Conservation (phyloP, 2,113 vertebrate species). For the Glareola pratincola region DNA sequence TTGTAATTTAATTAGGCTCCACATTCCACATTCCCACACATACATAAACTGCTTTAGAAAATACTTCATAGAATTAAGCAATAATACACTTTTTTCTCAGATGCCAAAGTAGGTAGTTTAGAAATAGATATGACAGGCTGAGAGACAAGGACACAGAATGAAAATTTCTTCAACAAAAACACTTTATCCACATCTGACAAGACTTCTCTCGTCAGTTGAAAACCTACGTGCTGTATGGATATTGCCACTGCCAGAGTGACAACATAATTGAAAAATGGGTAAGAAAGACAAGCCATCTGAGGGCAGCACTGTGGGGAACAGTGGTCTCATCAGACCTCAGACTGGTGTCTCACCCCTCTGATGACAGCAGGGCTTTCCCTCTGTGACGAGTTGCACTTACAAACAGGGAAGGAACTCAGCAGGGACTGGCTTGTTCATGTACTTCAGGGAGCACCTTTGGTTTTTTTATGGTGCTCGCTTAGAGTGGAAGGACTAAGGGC, state of each 20-base stretch:
- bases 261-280: neutral
- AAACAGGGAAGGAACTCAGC: neutral
- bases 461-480: neutral
- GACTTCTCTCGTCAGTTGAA: neutral
- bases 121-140: neutral
- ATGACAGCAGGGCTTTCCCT: neutral
- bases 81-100: neutral
- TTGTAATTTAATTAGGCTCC: neutral
- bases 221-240: neutral
- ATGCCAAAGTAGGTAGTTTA: neutral
- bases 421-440: neutral
- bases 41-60: neutral
- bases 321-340: neutral
- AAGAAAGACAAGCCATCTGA: neutral
- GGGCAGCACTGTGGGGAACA: fast-evolving
- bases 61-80: neutral
- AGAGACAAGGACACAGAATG: neutral
- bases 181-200: neutral
- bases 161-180: neutral
- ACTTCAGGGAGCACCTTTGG: neutral
- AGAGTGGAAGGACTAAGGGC: neutral
- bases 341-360: neutral
- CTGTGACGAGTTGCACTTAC: fast-evolving
- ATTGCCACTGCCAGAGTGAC: neutral
- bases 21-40: neutral